Evolutionary conservation across 1,140 invertebrate species (phyloP), one percentile per base, ranked within the genome.

Genomic region (Bombus balteatus): DNA sequence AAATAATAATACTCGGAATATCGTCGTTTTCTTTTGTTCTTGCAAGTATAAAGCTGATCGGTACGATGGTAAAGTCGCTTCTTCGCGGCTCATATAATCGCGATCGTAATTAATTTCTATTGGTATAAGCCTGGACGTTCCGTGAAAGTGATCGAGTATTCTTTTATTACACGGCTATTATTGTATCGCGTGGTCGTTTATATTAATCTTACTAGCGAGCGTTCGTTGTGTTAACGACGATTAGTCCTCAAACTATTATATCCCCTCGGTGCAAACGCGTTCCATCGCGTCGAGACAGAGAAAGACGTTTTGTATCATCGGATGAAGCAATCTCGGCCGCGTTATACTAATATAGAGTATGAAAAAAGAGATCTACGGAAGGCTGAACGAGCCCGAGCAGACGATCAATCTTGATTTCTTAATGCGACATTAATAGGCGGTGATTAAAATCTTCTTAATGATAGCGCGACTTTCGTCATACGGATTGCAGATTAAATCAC

Each of bases 351-450:
- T 71, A 32, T 72, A 37, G 72, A 53, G 34, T 37, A 59, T 74
- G 47, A 85, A 73, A 77, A 77, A 71, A 66, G 53, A 73, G 25
- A 39, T 53, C 74, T 41, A 66, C 22, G 59, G 37, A 53, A 81
- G 76, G 37, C 59, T 59, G 37, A 70, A 81, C n/a, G 47, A 78
- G 85, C 28, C 28, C 34, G 39, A 12, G 28, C 43, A 39, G 47
- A 80, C 73, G 72, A 89, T 87, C 76, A 87, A 85, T 89, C 83
- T 84, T 76, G 72, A 68, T 72, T 81, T 72, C 79, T 59, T 91
- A 91, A 91, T 85, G 87, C 83, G 88, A 90, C 74, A 84, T 91
- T 90, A 90, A 90, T 88, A 81, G 84, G 57, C n/a, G 71, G 62
- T 15, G 87, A 90, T 91, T 88, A 90, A 88, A 91, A 79, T 88